phyloP scores from a whole-genome alignment of 92 coral and sea anemone species.

The Parazoanthus atlanticus region DNA sequence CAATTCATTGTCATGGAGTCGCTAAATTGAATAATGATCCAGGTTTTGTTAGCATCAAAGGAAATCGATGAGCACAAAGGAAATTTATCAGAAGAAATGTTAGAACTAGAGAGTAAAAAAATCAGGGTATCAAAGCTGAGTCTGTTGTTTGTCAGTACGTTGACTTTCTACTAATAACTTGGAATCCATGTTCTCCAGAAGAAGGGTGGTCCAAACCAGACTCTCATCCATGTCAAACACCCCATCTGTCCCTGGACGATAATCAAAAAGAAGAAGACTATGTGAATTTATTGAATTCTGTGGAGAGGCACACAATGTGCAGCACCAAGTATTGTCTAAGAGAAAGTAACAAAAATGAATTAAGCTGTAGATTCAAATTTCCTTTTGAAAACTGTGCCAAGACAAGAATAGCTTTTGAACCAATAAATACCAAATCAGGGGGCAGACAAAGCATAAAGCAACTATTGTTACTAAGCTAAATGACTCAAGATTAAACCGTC shows the following conservation, averaged over 20 bases:
- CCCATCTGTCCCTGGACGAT: constrained; percentile 45
- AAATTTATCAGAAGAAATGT: constrained; percentile 18
- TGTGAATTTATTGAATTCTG: constrained; percentile 63
- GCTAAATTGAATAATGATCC: constrained; percentile 37
- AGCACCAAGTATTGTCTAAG: constrained; percentile 66
- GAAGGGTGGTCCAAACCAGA: constrained; percentile 76
- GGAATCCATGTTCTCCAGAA: constrained; percentile 78
- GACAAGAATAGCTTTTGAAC: constrained; percentile 59
- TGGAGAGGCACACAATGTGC: constrained; percentile 62
- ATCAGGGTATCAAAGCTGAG: constrained; percentile 62
- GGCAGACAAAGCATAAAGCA: constrained; percentile 49
- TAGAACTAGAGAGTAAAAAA: constrained; percentile 36
- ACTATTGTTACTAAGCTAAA: constrained; percentile 54
- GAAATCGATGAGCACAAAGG: constrained; percentile 5
- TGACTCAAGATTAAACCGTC: constrained; percentile 60
- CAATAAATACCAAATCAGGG: constrained; percentile 52
- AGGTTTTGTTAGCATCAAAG: constrained; percentile 27
- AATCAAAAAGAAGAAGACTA: constrained; percentile 57
- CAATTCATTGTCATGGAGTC: constrained; percentile 32
- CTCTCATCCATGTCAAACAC: constrained; percentile 72
- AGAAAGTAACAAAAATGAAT: constrained; percentile 31
- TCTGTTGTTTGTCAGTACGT: constrained; percentile 70
- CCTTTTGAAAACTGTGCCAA: constrained; percentile 56
- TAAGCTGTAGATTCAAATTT: constrained; percentile 55
- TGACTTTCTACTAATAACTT: constrained; percentile 67